Evolutionary conservation across 2,888 invertebrate genomes (phyloP).

Genomic region (Folsomia candida): DNA sequence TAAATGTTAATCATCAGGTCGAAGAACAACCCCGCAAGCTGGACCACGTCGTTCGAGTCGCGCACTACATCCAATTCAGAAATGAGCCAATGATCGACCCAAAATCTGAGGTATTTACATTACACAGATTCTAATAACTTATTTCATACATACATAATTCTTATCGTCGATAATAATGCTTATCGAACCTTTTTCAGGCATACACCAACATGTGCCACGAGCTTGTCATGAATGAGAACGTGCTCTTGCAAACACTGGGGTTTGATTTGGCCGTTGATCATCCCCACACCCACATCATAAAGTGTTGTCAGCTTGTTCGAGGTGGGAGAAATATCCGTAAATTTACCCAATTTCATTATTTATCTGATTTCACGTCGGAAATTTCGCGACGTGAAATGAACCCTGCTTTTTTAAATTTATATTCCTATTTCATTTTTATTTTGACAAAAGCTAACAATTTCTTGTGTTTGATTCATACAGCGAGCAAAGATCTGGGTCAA

Average conservation of each 20-base stretch:
- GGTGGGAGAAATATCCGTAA: too few species aligned
- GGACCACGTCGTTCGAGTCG: constrained; percentile 93
- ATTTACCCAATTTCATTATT: constrained; percentile 49
- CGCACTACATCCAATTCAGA: constrained; percentile 78
- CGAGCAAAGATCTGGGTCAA: constrained; percentile 93
- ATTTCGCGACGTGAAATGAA: neutral
- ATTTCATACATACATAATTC: neutral
- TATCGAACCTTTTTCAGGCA: constrained; percentile 55
- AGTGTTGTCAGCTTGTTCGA: constrained; percentile 92
- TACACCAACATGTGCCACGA: constrained; percentile 80
- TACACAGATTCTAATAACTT: neutral
- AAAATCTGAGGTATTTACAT: constrained; percentile 66
- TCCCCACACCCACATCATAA: constrained; percentile 95
- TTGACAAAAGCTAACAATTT: too few species aligned
- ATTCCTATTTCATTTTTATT: too few species aligned
- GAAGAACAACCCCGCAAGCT: constrained; percentile 97
- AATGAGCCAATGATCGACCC: constrained; percentile 62
- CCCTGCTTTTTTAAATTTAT: neutral
- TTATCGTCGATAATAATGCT: neutral
- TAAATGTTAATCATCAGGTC: constrained; percentile 58
- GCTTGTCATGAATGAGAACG: constrained; percentile 94
- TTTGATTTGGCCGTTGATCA: constrained; percentile 98
- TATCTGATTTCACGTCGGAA: neutral
- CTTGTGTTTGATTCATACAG: too few species aligned
- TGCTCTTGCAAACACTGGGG: constrained; percentile 92